Evolutionary conservation across 2,888 invertebrate genomes (phyloP).

Genomic region (Colletes collaris): DNA sequence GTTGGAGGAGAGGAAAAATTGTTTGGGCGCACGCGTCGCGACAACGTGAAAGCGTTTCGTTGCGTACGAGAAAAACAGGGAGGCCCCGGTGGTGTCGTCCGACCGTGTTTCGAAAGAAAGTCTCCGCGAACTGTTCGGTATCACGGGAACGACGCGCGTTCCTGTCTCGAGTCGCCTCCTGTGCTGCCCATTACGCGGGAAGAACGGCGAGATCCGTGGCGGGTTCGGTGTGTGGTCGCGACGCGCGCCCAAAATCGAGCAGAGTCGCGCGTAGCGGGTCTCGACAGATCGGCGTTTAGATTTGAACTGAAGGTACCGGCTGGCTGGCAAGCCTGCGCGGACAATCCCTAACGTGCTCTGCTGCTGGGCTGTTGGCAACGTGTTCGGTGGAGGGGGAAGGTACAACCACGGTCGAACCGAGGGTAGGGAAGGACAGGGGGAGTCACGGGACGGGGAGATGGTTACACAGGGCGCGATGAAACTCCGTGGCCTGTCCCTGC

Average conservation of each 20-base stretch:
- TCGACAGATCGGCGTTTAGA: constrained; percentile 53
- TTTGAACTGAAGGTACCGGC: constrained; percentile 57
- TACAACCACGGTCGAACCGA: constrained; percentile 18
- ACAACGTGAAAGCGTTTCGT: constrained; percentile 10
- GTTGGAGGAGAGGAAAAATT: neutral
- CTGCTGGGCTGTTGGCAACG: constrained; percentile 33
- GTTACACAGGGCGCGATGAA: constrained; percentile 53
- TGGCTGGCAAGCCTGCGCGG: constrained; percentile 24
- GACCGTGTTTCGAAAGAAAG: neutral
- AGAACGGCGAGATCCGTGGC: neutral
- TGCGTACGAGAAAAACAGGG: neutral
- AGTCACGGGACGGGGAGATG: constrained; percentile 22
- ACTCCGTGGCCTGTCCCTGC: constrained; percentile 48
- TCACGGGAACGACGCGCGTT: neutral
- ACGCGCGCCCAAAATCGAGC: constrained; percentile 60
- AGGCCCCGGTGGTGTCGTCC: neutral
- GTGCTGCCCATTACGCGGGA: constrained; percentile 37
- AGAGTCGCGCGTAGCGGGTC: constrained; percentile 34
- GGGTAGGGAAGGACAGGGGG: constrained; percentile 33
- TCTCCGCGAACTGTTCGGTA: neutral
- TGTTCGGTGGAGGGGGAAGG: constrained; percentile 51
- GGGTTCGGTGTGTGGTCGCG: constrained; percentile 36
- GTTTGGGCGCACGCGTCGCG: constrained; percentile 56
- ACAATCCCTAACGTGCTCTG: constrained; percentile 41
- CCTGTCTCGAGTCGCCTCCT: neutral